phyloP scores from a whole-genome alignment of 2,888 invertebrate species.

The Melanargia galathea region DNA sequence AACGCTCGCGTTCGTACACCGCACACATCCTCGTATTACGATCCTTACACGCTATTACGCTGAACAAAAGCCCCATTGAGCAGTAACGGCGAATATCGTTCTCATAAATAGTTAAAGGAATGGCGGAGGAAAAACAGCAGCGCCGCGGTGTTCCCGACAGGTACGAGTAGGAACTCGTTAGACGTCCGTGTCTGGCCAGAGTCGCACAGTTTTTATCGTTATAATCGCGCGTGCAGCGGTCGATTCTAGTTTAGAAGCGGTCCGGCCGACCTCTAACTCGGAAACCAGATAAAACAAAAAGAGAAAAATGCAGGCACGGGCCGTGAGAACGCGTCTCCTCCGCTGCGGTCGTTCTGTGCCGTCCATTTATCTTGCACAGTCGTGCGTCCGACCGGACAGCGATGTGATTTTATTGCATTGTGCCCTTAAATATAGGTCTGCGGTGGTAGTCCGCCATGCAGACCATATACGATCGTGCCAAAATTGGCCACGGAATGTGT shows the following conservation, averaged over 20 bases:
- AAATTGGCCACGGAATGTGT: slow-evolving; percentile 25
- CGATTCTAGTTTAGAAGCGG: slow-evolving; percentile 65
- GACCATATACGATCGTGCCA: slow-evolving; percentile 57
- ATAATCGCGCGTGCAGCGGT: slow-evolving; percentile 72
- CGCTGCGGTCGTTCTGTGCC: slow-evolving; percentile 60
- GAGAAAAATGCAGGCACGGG: slow-evolving; percentile 74
- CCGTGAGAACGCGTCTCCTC: slow-evolving; percentile 80
- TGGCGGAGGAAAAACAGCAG: slow-evolving; percentile 51
- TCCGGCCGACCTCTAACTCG: slow-evolving; percentile 76
- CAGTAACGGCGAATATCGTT: slow-evolving; percentile 52
- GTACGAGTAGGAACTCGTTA: slow-evolving; percentile 64
- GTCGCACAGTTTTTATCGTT: slow-evolving; percentile 69
- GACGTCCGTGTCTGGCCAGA: slow-evolving; percentile 53
- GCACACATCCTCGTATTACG: slow-evolving; percentile 51
- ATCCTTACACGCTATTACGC: slow-evolving; percentile 56
- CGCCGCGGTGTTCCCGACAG: slow-evolving; percentile 47
- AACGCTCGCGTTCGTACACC: slow-evolving; percentile 54
- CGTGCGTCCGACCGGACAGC: slow-evolving; percentile 75
- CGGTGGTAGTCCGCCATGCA: slow-evolving; percentile 64
- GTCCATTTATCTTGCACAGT: slow-evolving; percentile 80
- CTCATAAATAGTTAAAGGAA: slow-evolving; percentile 49
- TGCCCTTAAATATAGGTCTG: slow-evolving; percentile 79
- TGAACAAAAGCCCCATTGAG: slow-evolving; percentile 42
- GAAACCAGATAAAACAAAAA: slow-evolving; percentile 77
- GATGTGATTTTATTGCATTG: slow-evolving; percentile 79